A percentile compares a stretch with the other conserved stretches of the same genome.
Conservation (phyloP, 2,888 invertebrate genomes). For the Ectemnius cavifrons region DNA sequence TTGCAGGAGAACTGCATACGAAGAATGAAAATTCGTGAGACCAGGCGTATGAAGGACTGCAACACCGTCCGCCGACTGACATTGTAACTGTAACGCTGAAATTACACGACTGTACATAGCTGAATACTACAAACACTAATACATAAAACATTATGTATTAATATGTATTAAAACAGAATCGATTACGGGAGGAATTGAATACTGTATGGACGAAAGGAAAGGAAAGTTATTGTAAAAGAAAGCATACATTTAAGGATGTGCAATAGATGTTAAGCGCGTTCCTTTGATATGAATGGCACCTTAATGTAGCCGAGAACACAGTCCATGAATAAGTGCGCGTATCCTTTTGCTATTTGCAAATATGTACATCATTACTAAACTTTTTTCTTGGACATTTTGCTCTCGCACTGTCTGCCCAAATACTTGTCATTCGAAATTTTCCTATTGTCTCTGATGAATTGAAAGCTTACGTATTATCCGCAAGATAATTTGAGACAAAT, state of each 20-base stretch:
- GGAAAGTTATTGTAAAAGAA: constrained; percentile 36
- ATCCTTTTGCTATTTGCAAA: constrained; percentile 34
- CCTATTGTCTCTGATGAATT: constrained; percentile 35
- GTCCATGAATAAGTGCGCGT: constrained; percentile 40
- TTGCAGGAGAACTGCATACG: constrained; percentile 62
- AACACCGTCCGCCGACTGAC: constrained; percentile 65
- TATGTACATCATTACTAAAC: constrained; percentile 40
- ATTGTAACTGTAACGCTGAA: constrained; percentile 54
- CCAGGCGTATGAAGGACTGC: constrained; percentile 53
- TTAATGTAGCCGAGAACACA: constrained; percentile 58
- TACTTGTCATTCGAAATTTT: constrained; percentile 18
- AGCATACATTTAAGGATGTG: constrained; percentile 57
- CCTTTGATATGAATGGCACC: constrained; percentile 41
- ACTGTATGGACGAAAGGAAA: constrained; percentile 31
- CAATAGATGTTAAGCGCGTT: constrained; percentile 61
- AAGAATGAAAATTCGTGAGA: constrained; percentile 65
- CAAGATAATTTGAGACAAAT: constrained; percentile 34
- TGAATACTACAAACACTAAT: constrained; percentile 62
- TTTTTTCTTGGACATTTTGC: constrained; percentile 36
- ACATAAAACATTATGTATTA: constrained; percentile 69
- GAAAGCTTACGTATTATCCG: constrained; percentile 35
- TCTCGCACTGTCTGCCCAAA: constrained; percentile 38
- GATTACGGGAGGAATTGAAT: constrained; percentile 61
- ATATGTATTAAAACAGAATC: constrained; percentile 65
- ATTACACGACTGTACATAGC: constrained; percentile 66